These are phyloP conservation scores for Berghia stephanieae DNA, from an alignment of 1,140 invertebrate species.

Conservation along the genomic window DNA sequence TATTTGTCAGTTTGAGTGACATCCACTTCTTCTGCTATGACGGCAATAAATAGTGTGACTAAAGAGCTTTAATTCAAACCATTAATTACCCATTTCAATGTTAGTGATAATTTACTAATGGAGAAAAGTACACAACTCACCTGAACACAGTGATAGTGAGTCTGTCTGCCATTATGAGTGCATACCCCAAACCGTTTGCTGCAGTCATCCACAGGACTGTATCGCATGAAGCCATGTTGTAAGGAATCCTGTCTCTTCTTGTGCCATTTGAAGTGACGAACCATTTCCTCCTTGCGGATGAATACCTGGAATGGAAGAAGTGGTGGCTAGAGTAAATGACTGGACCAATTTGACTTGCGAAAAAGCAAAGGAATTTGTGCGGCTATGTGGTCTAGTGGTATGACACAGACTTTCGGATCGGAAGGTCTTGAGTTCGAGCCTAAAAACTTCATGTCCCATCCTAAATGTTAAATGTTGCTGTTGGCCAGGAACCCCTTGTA, in stretches of 20 bases:
- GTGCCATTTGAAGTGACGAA: slow-evolving; percentile 98
- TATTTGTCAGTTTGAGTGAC: no score
- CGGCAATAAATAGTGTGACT: no score
- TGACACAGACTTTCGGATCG: no score
- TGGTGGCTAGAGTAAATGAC: not conserved
- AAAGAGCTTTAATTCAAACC: no score
- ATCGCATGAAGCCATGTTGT: slow-evolving; percentile 95
- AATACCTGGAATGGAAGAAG: slow-evolving; percentile 82
- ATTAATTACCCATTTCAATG: slow-evolving; percentile 7
- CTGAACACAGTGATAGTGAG: slow-evolving; percentile 98
- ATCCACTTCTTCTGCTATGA: no score
- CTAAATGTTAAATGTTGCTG: no score
- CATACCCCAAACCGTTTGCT: slow-evolving; percentile 80
- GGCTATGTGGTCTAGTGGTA: no score
- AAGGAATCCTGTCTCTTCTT: slow-evolving; percentile 97
- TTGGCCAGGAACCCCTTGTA: no score
- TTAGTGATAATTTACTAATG: not conserved
- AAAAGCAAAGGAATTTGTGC: not conserved
- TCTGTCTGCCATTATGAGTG: slow-evolving; percentile 95
- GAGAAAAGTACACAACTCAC: slow-evolving; percentile 54
- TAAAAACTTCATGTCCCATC: no score
- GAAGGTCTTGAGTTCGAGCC: no score
- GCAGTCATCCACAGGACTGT: slow-evolving; percentile 91
- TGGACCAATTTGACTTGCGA: no score
- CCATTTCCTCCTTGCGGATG: slow-evolving; percentile 98